These are phyloP conservation scores for Petrolisthes cinctipes DNA, from an alignment of 2,888 invertebrate genomes.

Conservation along the genomic window DNA sequence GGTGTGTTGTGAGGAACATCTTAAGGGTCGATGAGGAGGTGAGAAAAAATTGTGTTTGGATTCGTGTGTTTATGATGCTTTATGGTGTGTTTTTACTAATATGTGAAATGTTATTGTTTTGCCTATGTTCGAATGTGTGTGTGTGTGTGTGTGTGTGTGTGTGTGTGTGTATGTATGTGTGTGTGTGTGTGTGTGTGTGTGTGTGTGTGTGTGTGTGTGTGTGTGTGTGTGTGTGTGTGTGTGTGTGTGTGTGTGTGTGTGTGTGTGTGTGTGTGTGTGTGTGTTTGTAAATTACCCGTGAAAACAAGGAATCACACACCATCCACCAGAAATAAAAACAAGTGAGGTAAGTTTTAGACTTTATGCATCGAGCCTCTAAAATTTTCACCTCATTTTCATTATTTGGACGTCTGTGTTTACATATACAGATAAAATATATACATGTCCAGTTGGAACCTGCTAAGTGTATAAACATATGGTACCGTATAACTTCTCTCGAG, in stretches of 20 bases:
- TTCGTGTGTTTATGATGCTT: too few relatives aligned
- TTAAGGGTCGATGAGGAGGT: too few relatives aligned
- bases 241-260: neutral
- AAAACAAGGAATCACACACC: too few relatives aligned
- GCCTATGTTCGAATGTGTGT: neutral
- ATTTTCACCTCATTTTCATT: slow-evolving; percentile 11
- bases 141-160: neutral
- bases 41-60: too few relatives aligned
- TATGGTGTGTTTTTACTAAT: too few relatives aligned
- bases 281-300: neutral
- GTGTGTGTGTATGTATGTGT: neutral
- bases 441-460: too few relatives aligned
- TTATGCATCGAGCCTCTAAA: neutral
- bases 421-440: neutral
- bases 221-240: neutral
- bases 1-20: too few relatives aligned
- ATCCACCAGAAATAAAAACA: too few relatives aligned
- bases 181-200: neutral
- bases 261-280: neutral
- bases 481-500: too few relatives aligned
- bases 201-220: neutral
- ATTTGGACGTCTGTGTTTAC: slow-evolving; percentile 2
- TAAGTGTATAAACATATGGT: too few relatives aligned
- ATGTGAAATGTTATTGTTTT: too few relatives aligned
- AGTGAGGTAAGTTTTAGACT: too few relatives aligned